These are phyloP conservation scores for Choloepus hoffmanni DNA, from an alignment of 2,113 vertebrate species.

Conservation along the genomic window DNA sequence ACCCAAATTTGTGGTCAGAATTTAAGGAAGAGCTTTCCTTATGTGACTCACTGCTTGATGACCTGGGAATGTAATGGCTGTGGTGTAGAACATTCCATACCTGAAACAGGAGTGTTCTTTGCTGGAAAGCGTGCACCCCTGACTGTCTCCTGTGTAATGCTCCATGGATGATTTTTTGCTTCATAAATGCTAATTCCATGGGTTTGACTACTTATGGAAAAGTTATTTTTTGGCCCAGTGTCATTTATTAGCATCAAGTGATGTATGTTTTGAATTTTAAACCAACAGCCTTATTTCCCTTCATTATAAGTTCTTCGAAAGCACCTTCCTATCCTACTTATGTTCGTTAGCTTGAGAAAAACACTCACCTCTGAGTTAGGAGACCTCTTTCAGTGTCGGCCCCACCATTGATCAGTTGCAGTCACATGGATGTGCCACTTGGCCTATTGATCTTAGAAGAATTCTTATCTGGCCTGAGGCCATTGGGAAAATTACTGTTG, in stretches of 20 bases:
- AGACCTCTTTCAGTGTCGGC: too few relatives aligned
- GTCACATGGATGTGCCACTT: too few relatives aligned
- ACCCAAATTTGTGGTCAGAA: accelerated
- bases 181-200: neutral
- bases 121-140: accelerated
- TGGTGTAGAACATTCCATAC: accelerated
- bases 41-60: accelerated
- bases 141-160: accelerated
- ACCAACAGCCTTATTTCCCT: neutral
- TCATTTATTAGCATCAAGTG: neutral
- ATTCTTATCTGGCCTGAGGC: neutral
- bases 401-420: neutral
- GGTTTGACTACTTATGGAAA: accelerated
- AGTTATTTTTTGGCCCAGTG: neutral
- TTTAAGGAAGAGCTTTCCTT: too few relatives aligned
- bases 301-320: neutral
- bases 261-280: neutral
- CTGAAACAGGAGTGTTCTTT: accelerated
- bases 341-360: neutral
- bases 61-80: accelerated
- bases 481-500: too few relatives aligned
- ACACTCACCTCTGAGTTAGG: neutral
- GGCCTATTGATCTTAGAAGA: neutral
- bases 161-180: accelerated
- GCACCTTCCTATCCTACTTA: neutral